These are phyloP conservation scores for Melitaea athalia DNA, from an alignment of 2,888 invertebrate species.

Conservation along the genomic window DNA sequence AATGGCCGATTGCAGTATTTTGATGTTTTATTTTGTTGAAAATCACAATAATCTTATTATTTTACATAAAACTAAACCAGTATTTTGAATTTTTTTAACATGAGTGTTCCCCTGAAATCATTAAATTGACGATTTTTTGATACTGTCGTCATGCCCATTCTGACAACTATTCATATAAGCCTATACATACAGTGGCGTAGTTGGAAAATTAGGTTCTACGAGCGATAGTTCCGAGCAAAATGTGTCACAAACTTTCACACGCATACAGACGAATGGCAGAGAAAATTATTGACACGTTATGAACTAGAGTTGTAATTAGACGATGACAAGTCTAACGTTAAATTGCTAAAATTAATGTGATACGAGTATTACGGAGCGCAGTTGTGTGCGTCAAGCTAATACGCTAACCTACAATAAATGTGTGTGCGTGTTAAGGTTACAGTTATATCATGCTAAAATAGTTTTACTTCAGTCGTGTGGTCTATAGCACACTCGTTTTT, in stretches of 20 bases:
- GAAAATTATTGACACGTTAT: slow-evolving; percentile 14
- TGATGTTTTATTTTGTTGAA: too few relatives aligned
- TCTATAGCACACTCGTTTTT: too few relatives aligned
- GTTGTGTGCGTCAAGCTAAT: too few relatives aligned
- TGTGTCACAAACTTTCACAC: slow-evolving; percentile 2
- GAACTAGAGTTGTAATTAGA: slow-evolving; percentile 3
- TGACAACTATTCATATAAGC: background rate
- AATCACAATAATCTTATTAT: too few relatives aligned
- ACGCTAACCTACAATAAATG: background rate
- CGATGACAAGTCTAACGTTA: background rate
- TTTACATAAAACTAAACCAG: too few relatives aligned
- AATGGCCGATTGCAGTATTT: too few relatives aligned
- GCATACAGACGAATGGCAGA: slow-evolving; percentile 5
- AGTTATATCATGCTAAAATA: too few relatives aligned
- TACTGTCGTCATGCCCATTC: too few relatives aligned
- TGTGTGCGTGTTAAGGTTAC: background rate
- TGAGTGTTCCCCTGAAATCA: too few relatives aligned
- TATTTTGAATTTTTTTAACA: too few relatives aligned
- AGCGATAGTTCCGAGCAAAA: background rate
- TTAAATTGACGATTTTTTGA: too few relatives aligned
- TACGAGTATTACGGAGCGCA: background rate
- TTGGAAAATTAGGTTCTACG: background rate
- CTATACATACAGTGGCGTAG: background rate
- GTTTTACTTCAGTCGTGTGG: too few relatives aligned
- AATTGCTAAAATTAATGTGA: background rate